Base-by-base conservation (phyloP, 37 sponge, comb jelly and placozoan genomes). In the Chondrilla cf. caribensis region DNA sequence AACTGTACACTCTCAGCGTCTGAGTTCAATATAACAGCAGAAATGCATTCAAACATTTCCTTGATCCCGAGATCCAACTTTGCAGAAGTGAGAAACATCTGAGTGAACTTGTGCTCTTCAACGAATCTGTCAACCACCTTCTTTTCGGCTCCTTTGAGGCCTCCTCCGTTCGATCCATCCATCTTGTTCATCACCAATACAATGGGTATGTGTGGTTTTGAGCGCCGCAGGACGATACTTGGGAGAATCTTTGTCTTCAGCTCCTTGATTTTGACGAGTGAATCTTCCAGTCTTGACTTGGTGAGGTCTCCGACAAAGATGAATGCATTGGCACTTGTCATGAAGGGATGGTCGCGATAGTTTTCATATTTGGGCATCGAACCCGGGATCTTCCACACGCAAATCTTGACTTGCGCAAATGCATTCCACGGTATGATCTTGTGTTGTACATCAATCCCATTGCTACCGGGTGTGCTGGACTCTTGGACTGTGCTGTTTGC, bases 351-450 rank as follows among this genome's bases (percentile, higher is more conserved):
- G 51, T 47, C 51, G 6, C 9, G 11, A 11, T 14, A 47, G 11
- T 73, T 37, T 1, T 25, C 19, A 40, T n/a, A 2, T 11, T 36
- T 39, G 1, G 76, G n/a, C 8, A 19, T 19, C 29, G 64, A 62
- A 29, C 29, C 15, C 7, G 29, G 25, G 8, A 28, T 7, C 64
- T 62, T 62, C 76, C 76, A 73, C 24, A 73, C 44, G 14, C 3
- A 36, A 38, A 73, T 73, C 76, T 39, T 73, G 6, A 73, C 36
- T n/a, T 73, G 24, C 1, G 76, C 8, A 24, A 39, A 73, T 32
- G 31, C 22, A 73, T 73, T 73, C 76, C 76, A 73, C 7, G 41
- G 24, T 39, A 73, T 73, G 43, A 40, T 4, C 43, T 73, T 73
- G 22, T 73, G 41, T 39, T 40, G 36, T 9, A 42, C 44, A 14